phyloP scores from a whole-genome alignment of 2,888 invertebrate species.

The Cephonodes hylas region DNA sequence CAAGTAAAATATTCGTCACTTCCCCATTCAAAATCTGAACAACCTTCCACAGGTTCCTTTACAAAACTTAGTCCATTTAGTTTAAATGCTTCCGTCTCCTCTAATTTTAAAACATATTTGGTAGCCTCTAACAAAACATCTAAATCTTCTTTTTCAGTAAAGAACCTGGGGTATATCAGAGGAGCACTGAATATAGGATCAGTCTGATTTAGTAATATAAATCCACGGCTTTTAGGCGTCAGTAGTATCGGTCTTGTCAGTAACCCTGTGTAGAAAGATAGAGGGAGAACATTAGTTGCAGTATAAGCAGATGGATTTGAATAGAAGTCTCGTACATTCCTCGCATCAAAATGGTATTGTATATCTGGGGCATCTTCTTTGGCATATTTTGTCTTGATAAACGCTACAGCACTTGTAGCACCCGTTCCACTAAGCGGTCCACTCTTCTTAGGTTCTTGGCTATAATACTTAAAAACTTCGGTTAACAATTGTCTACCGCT shows the following conservation, averaged over 20 bases:
- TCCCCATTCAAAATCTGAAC: constrained; percentile 79
- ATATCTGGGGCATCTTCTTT: constrained; percentile 82
- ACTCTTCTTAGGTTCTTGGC: constrained; percentile 53
- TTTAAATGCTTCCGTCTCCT: constrained; percentile 81
- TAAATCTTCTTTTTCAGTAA: constrained; percentile 83
- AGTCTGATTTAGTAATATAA: constrained; percentile 81
- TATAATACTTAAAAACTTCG: constrained; percentile 68
- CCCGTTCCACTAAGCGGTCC: constrained; percentile 81
- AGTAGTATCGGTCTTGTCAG: constrained; percentile 83
- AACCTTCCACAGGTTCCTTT: constrained; percentile 80
- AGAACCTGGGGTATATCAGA: constrained; percentile 86
- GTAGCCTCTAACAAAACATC: constrained; percentile 82
- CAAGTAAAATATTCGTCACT: constrained; percentile 85
- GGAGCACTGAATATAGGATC: constrained; percentile 88
- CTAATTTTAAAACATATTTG: constrained; percentile 80
- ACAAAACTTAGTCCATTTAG: constrained; percentile 79
- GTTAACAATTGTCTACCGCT: constrained; percentile 53
- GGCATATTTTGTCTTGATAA: constrained; percentile 80
- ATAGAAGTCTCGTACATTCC: constrained; percentile 79
- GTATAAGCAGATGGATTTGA: constrained; percentile 77
- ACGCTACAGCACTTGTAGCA: constrained; percentile 79
- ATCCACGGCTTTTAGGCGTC: constrained; percentile 83
- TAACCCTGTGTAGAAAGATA: constrained; percentile 83
- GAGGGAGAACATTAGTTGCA: constrained; percentile 74
- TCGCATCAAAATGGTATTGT: constrained; percentile 83